Base-by-base conservation (phyloP, 2,888 invertebrate genomes). In the Drosophila eohydei region DNA sequence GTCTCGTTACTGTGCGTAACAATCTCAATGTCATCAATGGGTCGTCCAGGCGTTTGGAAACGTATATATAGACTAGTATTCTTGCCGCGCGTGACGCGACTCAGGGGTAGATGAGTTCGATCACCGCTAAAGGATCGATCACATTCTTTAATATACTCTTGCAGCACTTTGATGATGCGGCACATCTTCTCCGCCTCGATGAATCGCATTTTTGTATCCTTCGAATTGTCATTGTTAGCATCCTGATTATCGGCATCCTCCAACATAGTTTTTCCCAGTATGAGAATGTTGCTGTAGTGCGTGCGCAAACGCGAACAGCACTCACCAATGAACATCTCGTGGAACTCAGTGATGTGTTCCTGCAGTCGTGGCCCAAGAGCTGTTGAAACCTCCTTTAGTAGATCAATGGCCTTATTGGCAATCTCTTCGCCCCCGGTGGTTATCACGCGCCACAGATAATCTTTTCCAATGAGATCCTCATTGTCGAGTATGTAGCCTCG, bases 1-100 rank as follows among this genome's bases (percentile, higher is more conserved):
- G 98, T 98, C 92, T 99, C 98, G 92, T 99, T 98, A 69, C 96
- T 97, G 93, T 99, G 99, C 50, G 98, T 97, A 91, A 95, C 96
- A 70, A 99, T 94, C 92, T 99, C 98, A 83, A 98, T 94, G 91
- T 99, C 98, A 78, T 99, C 98, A 57, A 97, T 95, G 83, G 97
- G 96, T 89, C 97, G 95, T 91, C 96, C 96, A 76, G 97, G 96
- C 93, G 96, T 95, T 92, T 97, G 96, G 94, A 98, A 96, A 88
- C 98, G 94, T 89, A 98, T 96, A 85, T 97, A 95, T 74, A 98
- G 94, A 59, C 96, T 95, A 92, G 98, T 95, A 92, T 98, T 97
- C 93, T 98, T 97, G 64, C 98, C 98, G 74, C 98, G 95, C 79
- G 97, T 97, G 11, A 98, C 97, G 90, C 98, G 96, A 90, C 90